Evolutionary conservation across 2,888 invertebrate species (phyloP).

Genomic region (Synergus itoensis): DNA sequence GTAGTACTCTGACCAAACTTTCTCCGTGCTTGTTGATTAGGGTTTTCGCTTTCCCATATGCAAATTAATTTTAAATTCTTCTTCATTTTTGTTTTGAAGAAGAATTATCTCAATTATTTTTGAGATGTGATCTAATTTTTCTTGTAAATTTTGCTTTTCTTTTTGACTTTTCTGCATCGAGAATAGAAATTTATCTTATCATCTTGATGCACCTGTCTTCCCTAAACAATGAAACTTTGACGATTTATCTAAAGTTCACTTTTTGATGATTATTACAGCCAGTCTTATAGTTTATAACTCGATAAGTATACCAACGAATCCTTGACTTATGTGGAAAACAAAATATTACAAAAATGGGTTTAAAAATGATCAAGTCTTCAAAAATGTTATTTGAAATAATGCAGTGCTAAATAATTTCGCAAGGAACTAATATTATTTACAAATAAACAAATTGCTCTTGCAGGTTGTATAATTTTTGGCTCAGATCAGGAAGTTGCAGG

Average conservation of each 20-base stretch:
- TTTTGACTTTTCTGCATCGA: slow-evolving; percentile 6
- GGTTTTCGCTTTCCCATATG: not conserved
- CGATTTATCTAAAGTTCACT: slow-evolving; percentile 32
- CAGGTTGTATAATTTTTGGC: slow-evolving; percentile 96
- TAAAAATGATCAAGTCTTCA: too few species aligned
- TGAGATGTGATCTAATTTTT: not conserved
- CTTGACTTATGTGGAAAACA: not conserved
- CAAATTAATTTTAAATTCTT: not conserved
- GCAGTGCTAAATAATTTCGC: not conserved
- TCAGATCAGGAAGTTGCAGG: slow-evolving; percentile 98
- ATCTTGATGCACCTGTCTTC: slow-evolving; percentile 23
- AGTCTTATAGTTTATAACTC: slow-evolving; percentile 8
- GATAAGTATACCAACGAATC: slow-evolving; percentile 9
- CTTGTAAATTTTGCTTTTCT: not conserved
- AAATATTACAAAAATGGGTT: too few species aligned
- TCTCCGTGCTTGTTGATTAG: too few species aligned
- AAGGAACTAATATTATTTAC: not conserved
- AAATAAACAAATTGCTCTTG: slow-evolving; percentile 50
- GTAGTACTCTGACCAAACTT: too few species aligned
- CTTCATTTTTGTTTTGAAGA: not conserved
- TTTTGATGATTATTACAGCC: slow-evolving; percentile 14
- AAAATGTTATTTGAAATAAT: not conserved
- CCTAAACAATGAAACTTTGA: slow-evolving; percentile 25
- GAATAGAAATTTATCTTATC: slow-evolving; percentile 20
- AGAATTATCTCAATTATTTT: too few species aligned